Evolutionary conservation across 2,113 vertebrate genomes (phyloP), one percentile per base, ranked within the genome.

Genomic region (Melanotaenia duboulayi): DNA sequence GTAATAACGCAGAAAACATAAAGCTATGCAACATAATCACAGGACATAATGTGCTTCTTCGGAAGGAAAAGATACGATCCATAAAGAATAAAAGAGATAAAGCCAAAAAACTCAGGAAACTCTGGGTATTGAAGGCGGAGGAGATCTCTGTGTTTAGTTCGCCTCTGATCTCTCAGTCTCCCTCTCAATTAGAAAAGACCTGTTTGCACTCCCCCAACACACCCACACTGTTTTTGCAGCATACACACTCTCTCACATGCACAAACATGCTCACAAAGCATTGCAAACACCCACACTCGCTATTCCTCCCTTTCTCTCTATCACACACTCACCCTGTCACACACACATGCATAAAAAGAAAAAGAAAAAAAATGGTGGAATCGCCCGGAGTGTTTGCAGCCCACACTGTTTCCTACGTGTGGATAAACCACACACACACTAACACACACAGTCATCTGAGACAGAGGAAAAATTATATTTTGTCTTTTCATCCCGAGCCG

Each of bases 181-280:
- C 83, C 85, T 75, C 88, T 87, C 79, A 64, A 87, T 89, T 86
- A 87, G 79, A 87, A 78, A 89, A 87, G 86, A 87, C 86, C 82
- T 85, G 75, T 55, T 85, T 35, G 7, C 79, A 52, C 64, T 74
- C 80, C 70, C 76, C 13, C 54, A 68, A 72, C 76, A 83, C 87
- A 76, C 86, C 82, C 82, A 87, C 86, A 71, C 88, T 25, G 19
- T 70, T 71, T 61, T 54, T 60, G 69, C 74, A 66, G 24, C 60
- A 51, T 9, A 57, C 56, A 57, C 69, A 69, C 63, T 11, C 71
- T 16, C 72, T 46, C 80, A 49, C 63, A 71, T 14, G 25, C 67
- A 42, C 46, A 25, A 1, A 57, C 39, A 77, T 65, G 13, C 50
- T 28, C 63, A 50, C 56, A 65, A 71, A 69, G 74, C 74, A 64